Base-by-base conservation (phyloP, 2,113 vertebrate species). In the Odocoileus virginianus region DNA sequence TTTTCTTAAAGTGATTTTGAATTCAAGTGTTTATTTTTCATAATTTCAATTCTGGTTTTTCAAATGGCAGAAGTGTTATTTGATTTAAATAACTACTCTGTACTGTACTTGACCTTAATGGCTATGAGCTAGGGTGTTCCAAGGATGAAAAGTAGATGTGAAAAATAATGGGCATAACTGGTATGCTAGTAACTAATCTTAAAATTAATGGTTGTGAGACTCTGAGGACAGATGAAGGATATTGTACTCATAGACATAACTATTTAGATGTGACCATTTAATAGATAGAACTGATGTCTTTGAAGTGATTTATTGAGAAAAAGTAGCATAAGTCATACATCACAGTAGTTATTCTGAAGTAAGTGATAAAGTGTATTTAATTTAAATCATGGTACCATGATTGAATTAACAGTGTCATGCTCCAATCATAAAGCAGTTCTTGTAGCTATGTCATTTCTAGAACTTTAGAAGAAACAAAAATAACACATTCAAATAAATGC, bases 271-370 rank as follows among this genome's bases (percentile, higher is more conserved):
- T 50, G 87, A 97, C 97, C 94, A 93, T 94, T 86, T 97, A 96
- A 89, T 93, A 97, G 96, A 92, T 97, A 97, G 82, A 98, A 98
- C 94, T 21, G 89, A 98, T 93, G 0, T 97, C 97, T 98, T 98
- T 97, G 96, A 88, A 98, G 90, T 97, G 94, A 96, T 98, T 98
- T 98, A 96, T 96, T 97, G 97, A 98, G 92, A 98, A 97, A 89
- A 97, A 87, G 79, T 97, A 98, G 93, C 95, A 97, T 92, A 98
- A 97, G 89, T 98, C 94, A 98, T 92, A 95, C 71, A 96, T 98
- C 97, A 97, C 93, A 98, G 93, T 98, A 98, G 98, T 98, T 98
- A 98, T 97, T 98, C 97, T 36, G 30, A 97, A 97, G 97, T 97
- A 98, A 97, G 81, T 98, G 88, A 83, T 97, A 98, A 99, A 98